These are phyloP conservation scores for Malacoctenus gilli DNA, from an alignment of 2,797 vertebrate species.

Conservation along the genomic window DNA sequence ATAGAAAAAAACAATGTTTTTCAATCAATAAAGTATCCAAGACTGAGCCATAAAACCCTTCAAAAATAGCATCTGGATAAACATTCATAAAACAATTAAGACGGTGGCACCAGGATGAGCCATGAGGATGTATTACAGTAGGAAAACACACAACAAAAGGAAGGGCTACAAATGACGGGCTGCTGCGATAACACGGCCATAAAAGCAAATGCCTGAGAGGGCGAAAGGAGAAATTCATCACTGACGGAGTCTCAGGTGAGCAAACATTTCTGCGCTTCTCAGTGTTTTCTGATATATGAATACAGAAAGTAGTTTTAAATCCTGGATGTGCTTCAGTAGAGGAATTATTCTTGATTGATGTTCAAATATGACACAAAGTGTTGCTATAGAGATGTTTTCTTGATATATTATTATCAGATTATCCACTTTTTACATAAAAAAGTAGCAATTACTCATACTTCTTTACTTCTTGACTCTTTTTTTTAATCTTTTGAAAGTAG, in stretches of 20 bases:
- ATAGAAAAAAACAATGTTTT: neutral
- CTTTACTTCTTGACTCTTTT: too few species aligned
- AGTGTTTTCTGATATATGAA: too few species aligned
- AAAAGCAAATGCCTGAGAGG: slow-evolving; percentile 28
- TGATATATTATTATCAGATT: too few species aligned
- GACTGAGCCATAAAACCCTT: slow-evolving; percentile 19
- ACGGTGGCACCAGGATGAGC: slow-evolving; percentile 5
- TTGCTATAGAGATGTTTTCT: too few species aligned
- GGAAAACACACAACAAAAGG: slow-evolving; percentile 22
- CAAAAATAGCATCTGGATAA: neutral
- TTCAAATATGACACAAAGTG: too few species aligned
- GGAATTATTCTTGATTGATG: too few species aligned
- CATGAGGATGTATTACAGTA: neutral
- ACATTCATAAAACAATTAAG: slow-evolving; percentile 10
- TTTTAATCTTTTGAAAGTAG: too few species aligned
- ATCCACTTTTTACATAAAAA: too few species aligned
- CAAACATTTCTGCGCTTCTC: neutral
- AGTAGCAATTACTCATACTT: too few species aligned
- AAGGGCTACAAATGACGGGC: slow-evolving; percentile 32
- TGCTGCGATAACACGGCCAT: slow-evolving; percentile 38
- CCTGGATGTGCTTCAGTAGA: too few species aligned
- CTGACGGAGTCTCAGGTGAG: slow-evolving; percentile 45
- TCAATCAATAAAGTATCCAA: too few species aligned
- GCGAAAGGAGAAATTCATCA: slow-evolving; percentile 7
- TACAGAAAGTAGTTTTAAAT: too few species aligned